Conservation (phyloP, 30 jellyfish, hydroid and myxozoan species). For the Pelagia noctiluca region DNA sequence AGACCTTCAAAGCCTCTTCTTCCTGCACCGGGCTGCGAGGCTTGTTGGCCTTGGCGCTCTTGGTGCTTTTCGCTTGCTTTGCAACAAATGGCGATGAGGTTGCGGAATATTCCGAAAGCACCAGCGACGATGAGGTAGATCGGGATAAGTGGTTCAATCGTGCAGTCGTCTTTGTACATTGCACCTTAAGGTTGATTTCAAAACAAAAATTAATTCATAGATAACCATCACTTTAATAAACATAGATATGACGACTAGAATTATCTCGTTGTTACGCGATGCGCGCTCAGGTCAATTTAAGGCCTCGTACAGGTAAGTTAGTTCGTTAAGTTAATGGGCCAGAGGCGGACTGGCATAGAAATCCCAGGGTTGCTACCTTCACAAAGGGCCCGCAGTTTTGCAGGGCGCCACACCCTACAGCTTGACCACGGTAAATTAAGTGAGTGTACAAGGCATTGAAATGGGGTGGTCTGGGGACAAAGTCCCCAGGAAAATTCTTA, state of each 20-base stretch:
- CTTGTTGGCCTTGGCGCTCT: slow-evolving; percentile 45
- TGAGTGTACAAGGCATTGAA: too few species aligned
- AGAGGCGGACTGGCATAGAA: too few species aligned
- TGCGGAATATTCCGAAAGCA: slow-evolving; percentile 82
- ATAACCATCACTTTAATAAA: too few species aligned
- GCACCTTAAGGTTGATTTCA: slow-evolving; percentile 91
- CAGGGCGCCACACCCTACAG: too few species aligned
- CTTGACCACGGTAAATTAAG: too few species aligned
- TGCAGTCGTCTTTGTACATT: slow-evolving; percentile 78
- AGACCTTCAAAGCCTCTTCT: slow-evolving; percentile 81
- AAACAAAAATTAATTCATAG: too few species aligned
- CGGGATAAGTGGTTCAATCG: slow-evolving; percentile 76
- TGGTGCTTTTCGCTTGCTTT: slow-evolving; percentile 48
- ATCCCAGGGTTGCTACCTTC: too few species aligned
- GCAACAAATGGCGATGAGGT: slow-evolving; percentile 66
- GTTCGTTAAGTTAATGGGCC: not conserved
- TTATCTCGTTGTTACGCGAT: too few species aligned
- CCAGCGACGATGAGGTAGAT: slow-evolving; percentile 90
- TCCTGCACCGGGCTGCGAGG: slow-evolving; percentile 52
- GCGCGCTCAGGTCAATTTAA: not conserved
- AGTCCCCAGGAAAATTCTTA: too few species aligned
- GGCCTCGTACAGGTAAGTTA: not conserved
- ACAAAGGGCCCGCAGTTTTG: too few species aligned
- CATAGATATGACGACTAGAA: too few species aligned
- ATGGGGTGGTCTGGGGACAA: too few species aligned